Evolutionary conservation across 2,888 invertebrate species (phyloP), one percentile per base, ranked within the genome.

Genomic region (Pseudococcus viburni): DNA sequence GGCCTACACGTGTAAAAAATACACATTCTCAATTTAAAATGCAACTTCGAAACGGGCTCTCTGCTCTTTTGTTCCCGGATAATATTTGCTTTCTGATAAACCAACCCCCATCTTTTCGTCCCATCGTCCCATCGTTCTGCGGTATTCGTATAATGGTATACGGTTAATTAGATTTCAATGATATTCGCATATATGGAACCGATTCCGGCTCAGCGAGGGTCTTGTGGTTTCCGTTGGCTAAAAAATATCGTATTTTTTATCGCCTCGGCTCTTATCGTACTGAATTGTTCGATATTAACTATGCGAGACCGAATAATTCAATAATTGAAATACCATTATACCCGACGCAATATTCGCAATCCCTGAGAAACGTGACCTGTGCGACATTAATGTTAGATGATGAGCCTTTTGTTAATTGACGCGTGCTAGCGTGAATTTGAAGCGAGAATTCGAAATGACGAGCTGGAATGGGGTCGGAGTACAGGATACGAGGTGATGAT

Each of bases 241-340:
- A 59, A 59, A 59, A 59, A 15, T 17, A 51, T 17, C 51, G 19
- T 59, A 59, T 19, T 19, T 59, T 59, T 59, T 59, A 59, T 59
- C 19, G 59, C 17, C 17, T 55, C 17, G 5, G n/a, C 19, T 5
- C 59, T n/a, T 5, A n/a, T 59, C n/a, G n/a, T n/a, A 59, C 8
- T n/a, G 59, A 0, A 59, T 59, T 3, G 59, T 19, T 59, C 59
- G 59, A 59, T n/a, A 59, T 59, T 59, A 59, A 33, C 6, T 26
- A 73, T n/a, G 12, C 22, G 4, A 73, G 26, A 26, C 4, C 26
- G 68, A 73, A 73, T 73, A 73, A 73, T 73, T 73, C 26, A 73
- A 73, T 73, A 73, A 73, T 73, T 73, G 68, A 33, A 73, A 73
- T 73, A 73, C 33, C 68, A 73, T 59, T 59, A 59, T 59, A 59